Evolutionary conservation across 2,888 invertebrate species (phyloP).

Genomic region (Drosophila picticornis): DNA sequence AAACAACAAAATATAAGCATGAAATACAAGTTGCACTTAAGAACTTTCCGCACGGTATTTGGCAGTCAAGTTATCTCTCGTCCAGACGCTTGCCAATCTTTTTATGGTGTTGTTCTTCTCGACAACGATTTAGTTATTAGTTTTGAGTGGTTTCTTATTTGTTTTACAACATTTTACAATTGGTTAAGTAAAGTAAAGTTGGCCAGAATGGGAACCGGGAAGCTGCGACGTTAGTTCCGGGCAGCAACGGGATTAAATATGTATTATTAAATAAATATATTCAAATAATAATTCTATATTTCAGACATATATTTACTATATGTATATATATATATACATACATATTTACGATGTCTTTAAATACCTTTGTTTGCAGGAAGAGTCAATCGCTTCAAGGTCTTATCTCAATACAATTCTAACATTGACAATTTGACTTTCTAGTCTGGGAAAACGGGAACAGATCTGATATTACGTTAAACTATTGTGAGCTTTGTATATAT

Average conservation of each 20-base stretch:
- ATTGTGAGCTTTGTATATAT: background rate
- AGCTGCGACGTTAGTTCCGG: background rate
- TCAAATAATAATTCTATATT: background rate
- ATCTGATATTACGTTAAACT: constrained; percentile 5
- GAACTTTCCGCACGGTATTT: background rate
- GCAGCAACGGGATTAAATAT: background rate
- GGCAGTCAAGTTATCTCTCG: background rate
- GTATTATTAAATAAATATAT: background rate
- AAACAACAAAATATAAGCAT: no score
- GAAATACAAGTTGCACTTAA: background rate
- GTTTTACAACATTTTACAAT: background rate
- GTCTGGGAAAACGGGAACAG: constrained; percentile 21
- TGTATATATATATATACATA: background rate
- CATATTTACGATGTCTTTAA: background rate
- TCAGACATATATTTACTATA: background rate
- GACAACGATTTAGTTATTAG: background rate
- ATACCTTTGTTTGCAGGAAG: background rate
- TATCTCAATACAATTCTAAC: background rate
- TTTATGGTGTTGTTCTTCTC: background rate
- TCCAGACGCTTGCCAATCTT: background rate
- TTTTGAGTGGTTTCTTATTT: no score
- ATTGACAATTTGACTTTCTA: background rate
- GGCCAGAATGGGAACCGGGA: background rate
- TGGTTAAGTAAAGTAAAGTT: no score
- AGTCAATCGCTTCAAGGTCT: constrained; percentile 4